These are phyloP conservation scores for Romanogobio albipinnatus DNA, from an alignment of 2,113 vertebrate species.

Conservation along the genomic window DNA sequence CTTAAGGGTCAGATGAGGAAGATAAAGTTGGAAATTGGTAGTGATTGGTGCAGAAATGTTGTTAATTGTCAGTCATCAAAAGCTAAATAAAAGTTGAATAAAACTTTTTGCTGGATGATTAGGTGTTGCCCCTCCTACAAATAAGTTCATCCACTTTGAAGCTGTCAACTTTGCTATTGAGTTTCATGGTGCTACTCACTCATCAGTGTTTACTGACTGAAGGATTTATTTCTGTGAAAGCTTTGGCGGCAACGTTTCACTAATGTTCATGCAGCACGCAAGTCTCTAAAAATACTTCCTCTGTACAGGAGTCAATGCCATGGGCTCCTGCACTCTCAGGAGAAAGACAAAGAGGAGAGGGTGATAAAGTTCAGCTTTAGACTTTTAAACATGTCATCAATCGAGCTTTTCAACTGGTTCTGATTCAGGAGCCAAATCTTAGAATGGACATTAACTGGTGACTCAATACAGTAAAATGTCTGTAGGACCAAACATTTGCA, in stretches of 20 bases:
- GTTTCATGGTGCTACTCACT: neutral
- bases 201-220: neutral
- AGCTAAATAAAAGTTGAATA: neutral
- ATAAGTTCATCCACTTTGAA: neutral
- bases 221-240: neutral
- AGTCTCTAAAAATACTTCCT: constrained; percentile 19
- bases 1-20: neutral
- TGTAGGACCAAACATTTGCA: neutral
- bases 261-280: constrained; percentile 17
- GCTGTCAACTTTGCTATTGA: neutral
- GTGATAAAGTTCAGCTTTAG: neutral
- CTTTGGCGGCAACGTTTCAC: neutral
- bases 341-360: neutral
- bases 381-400: neutral
- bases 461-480: neutral
- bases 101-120: neutral
- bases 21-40: neutral
- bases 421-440: neutral
- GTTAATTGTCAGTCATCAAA: neutral
- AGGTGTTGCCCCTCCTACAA: neutral
- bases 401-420: neutral
- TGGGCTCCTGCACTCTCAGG: neutral
- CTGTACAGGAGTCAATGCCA: neutral
- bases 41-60: neutral
- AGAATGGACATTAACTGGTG: neutral